Conservation (phyloP, 2,797 vertebrate genomes). For the Otolemur crassicaudatus region DNA sequence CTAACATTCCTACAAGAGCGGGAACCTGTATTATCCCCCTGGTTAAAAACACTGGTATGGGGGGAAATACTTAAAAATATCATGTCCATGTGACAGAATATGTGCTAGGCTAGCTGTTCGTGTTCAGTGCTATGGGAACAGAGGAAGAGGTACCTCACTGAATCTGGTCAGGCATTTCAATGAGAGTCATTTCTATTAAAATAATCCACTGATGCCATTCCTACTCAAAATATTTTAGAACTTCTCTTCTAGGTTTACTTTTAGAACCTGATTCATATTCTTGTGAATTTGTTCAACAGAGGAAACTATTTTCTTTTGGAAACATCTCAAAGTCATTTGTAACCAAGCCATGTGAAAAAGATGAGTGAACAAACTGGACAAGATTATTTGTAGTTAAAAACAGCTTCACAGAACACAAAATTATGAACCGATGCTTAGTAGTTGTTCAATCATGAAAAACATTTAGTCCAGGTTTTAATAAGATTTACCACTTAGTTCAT, state of each 20-base stretch:
- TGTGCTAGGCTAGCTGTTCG: background rate
- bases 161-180: background rate
- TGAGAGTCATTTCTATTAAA: conserved; percentile 41
- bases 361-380: conserved; percentile 63
- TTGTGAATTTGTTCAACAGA: conserved; percentile 68
- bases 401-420: conserved; percentile 63
- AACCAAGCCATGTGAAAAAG: conserved; percentile 62
- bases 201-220: conserved; percentile 57
- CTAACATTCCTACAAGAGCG: background rate
- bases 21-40: background rate
- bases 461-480: conserved; percentile 48
- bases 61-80: background rate
- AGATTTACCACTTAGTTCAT: conserved; percentile 22
- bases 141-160: background rate
- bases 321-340: conserved; percentile 63
- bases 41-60: background rate
- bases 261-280: conserved; percentile 69
- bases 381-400: conserved; percentile 71
- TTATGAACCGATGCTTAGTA: conserved; percentile 55
- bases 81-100: background rate
- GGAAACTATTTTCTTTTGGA: conserved; percentile 71
- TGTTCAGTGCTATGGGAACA: background rate
- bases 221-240: conserved; percentile 57
- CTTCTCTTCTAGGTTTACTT: conserved; percentile 67
- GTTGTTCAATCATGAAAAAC: conserved; percentile 55